Evolutionary conservation across 1,140 invertebrate genomes (phyloP), one percentile per base, ranked within the genome.

Genomic region (Belonocnema kinseyi): DNA sequence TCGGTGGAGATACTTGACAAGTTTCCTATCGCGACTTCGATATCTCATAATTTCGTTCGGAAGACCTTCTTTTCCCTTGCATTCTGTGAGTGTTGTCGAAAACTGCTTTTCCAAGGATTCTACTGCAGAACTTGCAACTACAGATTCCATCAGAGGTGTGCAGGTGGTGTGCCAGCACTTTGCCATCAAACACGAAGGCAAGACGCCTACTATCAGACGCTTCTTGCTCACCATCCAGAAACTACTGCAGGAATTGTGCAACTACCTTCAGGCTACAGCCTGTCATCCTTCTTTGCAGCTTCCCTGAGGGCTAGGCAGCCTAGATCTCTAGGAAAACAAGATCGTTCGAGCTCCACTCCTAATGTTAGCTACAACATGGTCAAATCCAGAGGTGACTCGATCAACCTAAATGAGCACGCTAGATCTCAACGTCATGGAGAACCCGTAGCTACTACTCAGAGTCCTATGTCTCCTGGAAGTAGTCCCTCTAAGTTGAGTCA

Each of bases 11-110:
- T 97, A 16, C 91, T 96, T 61, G 96, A 96, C 84, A 96, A 96
- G 86, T 95, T 97, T 88, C 96, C 96, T 0, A 95, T 97, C 81
- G 95, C 96, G 78, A 97, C 97, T 8, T 97, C 96, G 88, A 97
- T 98, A 83, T 97, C 97, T 2, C 97, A 99, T 91, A 98, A 98
- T 92, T 98, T 97, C 91, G 96, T 96, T 40, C 92, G 97, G 54
- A 99, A 98, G 90, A 99, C 98, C n/a, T 99, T 98, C 91, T 98
- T 99, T 91, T 97, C 97, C n/a, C 90, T 99, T 79, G 96, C 97
- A 14, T 98, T 98, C 92, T 99, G 98, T 92, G 97, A 99, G 91
- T 97, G 95, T 88, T 99, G 98, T 91, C 93, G 95, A 21, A 94
- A 96, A 81, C 91, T 99, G 51, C 92, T 99, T 50, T 98, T 99